Base-by-base conservation (phyloP, 2,888 invertebrate genomes). In the Cheiracanthium punctorium region DNA sequence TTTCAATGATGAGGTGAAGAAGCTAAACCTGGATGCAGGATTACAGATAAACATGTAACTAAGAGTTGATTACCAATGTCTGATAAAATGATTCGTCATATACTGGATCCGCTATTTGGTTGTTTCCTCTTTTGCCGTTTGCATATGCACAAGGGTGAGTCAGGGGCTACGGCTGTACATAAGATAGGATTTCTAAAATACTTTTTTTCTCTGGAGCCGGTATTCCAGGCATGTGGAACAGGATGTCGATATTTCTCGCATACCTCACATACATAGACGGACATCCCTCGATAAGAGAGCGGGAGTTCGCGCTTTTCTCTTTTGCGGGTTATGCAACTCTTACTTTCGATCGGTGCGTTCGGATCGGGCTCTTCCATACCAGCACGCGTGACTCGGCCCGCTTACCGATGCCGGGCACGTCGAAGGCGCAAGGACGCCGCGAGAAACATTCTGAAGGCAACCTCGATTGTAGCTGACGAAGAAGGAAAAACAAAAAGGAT, bases 341-440 rank as follows among this genome's bases (percentile, higher is more conserved):
- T 41, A 72, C 72, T 72, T 72, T 72, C 72, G 29, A 48, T 43
- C n/a, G 72, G 33, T 29, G 72, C 28, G n/a, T n/a, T n/a, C n/a
- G n/a, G n/a, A n/a, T n/a, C n/a, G n/a, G n/a, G n/a, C n/a, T n/a
- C n/a, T 72, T 48, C 48, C 72, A 72, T 72, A 48, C 72, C 72
- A 72, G 72, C 72, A 72, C 72, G 72, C 48, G 14, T 29, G 12
- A 28, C 10, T 48, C 17, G 8, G 24, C 7, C 33, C 5, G 12
- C 37, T 48, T 48, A 0, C 28, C 30, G n/a, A 72, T 41, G 41
- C 72, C 8, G 29, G 17, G 33, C 72, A 72, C 72, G 72, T 48
- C 0, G 12, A 24, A 17, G 17, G 20, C 29, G 30, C 72, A 72
- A 72, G 72, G 72, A 72, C 72, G 72, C 4, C 2, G 8, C 17